Base-by-base conservation (phyloP, 2,888 invertebrate species). In the Corbicula japonica region DNA sequence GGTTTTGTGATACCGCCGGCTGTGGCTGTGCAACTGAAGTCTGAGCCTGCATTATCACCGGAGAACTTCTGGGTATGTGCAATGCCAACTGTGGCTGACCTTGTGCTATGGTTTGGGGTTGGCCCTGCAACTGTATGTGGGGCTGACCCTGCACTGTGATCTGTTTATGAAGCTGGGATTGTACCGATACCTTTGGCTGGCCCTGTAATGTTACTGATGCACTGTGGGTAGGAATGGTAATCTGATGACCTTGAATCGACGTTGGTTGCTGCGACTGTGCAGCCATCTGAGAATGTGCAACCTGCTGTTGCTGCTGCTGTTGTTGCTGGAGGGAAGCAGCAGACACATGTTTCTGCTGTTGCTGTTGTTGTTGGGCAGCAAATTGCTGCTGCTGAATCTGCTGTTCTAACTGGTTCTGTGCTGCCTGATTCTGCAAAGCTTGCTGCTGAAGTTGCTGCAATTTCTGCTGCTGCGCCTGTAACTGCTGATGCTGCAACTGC, bases 331-430 rank as follows among this genome's bases (percentile, higher is more conserved):
- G 63, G 34, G 8, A 32, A 23, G 15, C 41, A 38, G 41, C 8
- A 38, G 41, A 12, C 38, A 65, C 50, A 35, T 32, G 66, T 32
- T 76, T 44, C 32, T 71, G 66, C 30, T 61, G 38, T 18, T 56
- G 41, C 54, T 63, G 73, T 54, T 44, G 48, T 52, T 44, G 26
- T 41, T 65, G 28, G 54, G 48, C 68, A 34, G 97, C 73, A 34
- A 48, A 76, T 41, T 72, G 80, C 26, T 73, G 73, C 50, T 84
- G 83, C 60, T 77, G 87, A n/a, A 75, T 77, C 38, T 84, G 87
- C 28, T 83, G 71, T 30, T 68, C 60, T 41, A 80, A 79, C 54
- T 86, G 85, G n/a, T 77, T 84, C 23, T 83, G 78, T 30, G 79
- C 76, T 34, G 75, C 78, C 48, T 84, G 83, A 50, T 77, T 80